Percentiles rank a stretch among this genome's conserved stretches.
Conservation (phyloP, 2,113 vertebrate genomes). For the Embiotoca jacksoni region DNA sequence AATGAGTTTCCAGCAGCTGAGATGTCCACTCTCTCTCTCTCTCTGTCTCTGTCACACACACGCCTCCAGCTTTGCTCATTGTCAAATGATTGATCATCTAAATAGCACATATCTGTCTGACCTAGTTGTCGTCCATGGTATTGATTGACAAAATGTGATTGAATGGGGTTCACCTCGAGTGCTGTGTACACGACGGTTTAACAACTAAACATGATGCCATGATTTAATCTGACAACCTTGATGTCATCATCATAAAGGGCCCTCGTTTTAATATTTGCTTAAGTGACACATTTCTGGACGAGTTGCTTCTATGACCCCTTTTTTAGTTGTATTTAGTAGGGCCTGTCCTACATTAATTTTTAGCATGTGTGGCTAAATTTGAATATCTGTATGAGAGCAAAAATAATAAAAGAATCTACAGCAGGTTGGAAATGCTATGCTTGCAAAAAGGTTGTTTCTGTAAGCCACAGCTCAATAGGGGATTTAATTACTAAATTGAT, state of each 20-base stretch:
- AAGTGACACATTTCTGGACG: background rate
- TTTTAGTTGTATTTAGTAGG: too few species aligned
- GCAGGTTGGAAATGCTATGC: too few species aligned
- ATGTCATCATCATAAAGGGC: background rate
- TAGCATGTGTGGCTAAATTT: too few species aligned
- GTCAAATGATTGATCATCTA: conserved; percentile 35
- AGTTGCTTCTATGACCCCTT: background rate
- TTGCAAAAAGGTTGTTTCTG: too few species aligned
- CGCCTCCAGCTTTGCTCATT: background rate
- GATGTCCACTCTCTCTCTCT: background rate
- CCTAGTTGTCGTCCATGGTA: conserved; percentile 26
- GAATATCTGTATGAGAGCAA: too few species aligned
- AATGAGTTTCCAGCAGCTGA: background rate
- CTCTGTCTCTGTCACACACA: background rate
- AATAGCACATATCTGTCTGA: conserved; percentile 41
- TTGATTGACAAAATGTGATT: conserved; percentile 48
- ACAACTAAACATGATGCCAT: background rate
- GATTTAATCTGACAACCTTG: conserved; percentile 7
- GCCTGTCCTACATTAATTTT: too few species aligned
- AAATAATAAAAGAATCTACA: too few species aligned
- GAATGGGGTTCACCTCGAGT: conserved; percentile 18
- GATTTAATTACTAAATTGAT: background rate
- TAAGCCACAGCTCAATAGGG: background rate
- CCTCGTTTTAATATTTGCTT: background rate
- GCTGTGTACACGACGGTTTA: conserved; percentile 6